A percentile compares a stretch with the other conserved stretches of the same genome.
Conservation (phyloP, 2,888 invertebrate species). For the Luperina testacea region DNA sequence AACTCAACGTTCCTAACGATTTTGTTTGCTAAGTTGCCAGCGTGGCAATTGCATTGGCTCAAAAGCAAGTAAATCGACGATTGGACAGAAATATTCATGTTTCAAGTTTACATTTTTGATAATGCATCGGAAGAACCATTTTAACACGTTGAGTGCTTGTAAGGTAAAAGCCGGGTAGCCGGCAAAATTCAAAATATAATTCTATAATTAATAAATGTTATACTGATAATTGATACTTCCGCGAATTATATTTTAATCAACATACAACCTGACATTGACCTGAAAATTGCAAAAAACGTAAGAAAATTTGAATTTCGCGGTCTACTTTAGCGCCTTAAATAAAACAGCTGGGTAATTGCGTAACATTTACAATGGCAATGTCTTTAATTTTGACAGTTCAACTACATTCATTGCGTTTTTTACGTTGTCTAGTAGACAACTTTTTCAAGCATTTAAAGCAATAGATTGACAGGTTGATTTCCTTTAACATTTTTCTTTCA, state of each 20-base stretch:
- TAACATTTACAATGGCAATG: neutral
- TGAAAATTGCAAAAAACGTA: too few species aligned
- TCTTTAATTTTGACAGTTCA: neutral
- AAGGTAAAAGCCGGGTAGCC: too few species aligned
- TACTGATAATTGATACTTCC: too few species aligned
- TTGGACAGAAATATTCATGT: neutral
- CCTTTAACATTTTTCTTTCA: neutral
- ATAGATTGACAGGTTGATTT: too few species aligned
- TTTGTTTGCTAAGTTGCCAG: conserved; percentile 12
- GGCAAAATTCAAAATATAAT: too few species aligned
- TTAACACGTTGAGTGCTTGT: neutral
- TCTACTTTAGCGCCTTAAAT: neutral
- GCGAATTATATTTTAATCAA: too few species aligned
- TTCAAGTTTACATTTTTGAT: neutral
- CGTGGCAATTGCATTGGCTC: conserved; percentile 8
- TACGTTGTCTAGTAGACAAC: neutral
- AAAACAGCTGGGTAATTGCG: neutral
- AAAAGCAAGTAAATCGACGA: neutral
- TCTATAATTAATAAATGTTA: too few species aligned
- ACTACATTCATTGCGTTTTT: neutral
- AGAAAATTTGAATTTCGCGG: too few species aligned
- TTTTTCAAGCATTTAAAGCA: too few species aligned
- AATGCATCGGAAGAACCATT: neutral
- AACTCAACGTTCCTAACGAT: conserved; percentile 8
- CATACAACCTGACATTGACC: too few species aligned